Base-by-base conservation (phyloP, 2,113 vertebrate species). In the Tetrao urogallus region DNA sequence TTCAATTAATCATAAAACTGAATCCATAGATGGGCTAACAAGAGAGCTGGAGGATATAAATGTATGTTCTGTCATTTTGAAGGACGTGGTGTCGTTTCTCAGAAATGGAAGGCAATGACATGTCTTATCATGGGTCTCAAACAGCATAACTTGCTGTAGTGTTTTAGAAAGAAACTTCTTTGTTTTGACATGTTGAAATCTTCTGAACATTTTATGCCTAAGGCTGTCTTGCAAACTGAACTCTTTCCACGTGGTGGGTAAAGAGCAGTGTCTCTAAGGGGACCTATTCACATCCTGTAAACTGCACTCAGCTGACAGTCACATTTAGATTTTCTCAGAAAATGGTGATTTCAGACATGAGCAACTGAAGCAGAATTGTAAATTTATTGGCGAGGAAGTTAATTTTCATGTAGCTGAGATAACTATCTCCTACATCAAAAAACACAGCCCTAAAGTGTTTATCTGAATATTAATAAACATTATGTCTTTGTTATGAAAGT, bases 41-140 rank as follows among this genome's bases (percentile, higher is more conserved):
- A 98, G 96, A 91, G 99, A 99, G 92, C 96, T 99, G 13, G 94
- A 98, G 65, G 99, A 99, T 93, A 96, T 99, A 76, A 98, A 97
- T 21, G 99, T 99, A 98, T 91, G 98, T 98, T 86, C 47, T 77
- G 34, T 95, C 45, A 42, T 84, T 89, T 70, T 95, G 94, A 83
- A 54, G 28, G 67, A 73, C 70, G 32, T 22, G 60, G 48, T 65
- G 24, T n/a, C 7, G 2, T 61, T 64, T 57, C 71, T 61, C 57
- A 57, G 67, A 82, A 94, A 78, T 69, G 60, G 82, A 81, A 87
- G 47, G 38, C 77, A 92, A 74, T 92, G 74, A 76, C n/a, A 67
- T n/a, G 42, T 78, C 91, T 95, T 86, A 88, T 50, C 85, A 24
- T 1, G 4, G n/a, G 64, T 86, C 78, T 91, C 70, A 66, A 74